Base-by-base conservation (phyloP, 2,888 invertebrate species). In the Caenorhabditis panamensis region DNA sequence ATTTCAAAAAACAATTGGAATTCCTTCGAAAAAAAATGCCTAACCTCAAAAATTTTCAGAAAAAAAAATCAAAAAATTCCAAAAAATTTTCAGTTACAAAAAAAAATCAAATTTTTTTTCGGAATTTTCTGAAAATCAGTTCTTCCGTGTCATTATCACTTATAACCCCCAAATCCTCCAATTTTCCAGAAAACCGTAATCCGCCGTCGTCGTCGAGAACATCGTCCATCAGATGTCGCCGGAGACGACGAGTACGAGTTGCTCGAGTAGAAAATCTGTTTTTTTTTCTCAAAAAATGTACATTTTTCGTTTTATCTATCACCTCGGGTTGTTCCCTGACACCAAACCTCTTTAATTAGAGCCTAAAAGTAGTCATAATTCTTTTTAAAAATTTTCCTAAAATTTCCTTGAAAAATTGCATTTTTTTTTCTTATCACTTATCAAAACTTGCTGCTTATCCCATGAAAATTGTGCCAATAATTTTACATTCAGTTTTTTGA, bases 171-270 rank as follows among this genome's bases (percentile, higher is more conserved):
- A n/a, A 31, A 9, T 31, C 31, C 9, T 31, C 4, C 9, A 24
- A 41, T 41, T 51, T 56, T 68, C 28, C 66, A 71, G 72, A 79
- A 56, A 53, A 24, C 54, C 8, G 44, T 66, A 9, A 16, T 41
- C 8, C 66, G 71, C 4, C 59, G 72, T 3, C 53, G 72, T 11
- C 69, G 71, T 28, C 64, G 67, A 24, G 66, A 68, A 53, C 41
- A 63, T 4, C 51, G 37, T 22, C 28, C 24, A 47, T 18, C 56
- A 16, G 64, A 51, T 8, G 37, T 31, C 20, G 58, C 49, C 54
- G 58, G 28, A 26, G 73, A 79, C 31, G 78, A 73, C 28, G 71
- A 71, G 16, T 71, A 66, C 36, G 71, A 78, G 24, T 24, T 71
- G 18, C 37, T 71, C 1, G 41, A 78, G 24, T 78, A 36, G 47